phyloP scores from a whole-genome alignment of 2,113 vertebrate genomes.

The Bubalus kerabau region DNA sequence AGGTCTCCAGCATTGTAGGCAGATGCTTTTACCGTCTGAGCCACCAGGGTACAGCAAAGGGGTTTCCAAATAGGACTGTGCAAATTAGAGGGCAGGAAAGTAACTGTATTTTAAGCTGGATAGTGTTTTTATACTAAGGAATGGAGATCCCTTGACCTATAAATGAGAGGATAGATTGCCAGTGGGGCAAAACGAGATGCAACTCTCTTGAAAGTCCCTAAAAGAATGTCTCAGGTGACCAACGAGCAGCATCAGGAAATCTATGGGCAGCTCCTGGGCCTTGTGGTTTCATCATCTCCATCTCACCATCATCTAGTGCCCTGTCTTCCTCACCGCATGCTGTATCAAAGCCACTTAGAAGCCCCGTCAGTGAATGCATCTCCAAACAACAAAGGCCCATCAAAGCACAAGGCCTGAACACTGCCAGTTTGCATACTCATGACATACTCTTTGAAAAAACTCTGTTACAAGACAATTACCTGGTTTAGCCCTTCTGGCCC shows the following conservation, averaged over 20 bases:
- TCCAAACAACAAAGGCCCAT: neutral
- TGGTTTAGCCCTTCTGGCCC: neutral
- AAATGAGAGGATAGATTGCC: neutral
- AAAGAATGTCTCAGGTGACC: neutral
- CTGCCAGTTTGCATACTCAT: neutral
- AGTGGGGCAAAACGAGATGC: neutral
- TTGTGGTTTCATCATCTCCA: neutral
- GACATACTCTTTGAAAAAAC: neutral
- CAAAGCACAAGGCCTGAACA: neutral
- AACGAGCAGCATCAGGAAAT: neutral
- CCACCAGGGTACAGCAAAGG: too few relatives aligned
- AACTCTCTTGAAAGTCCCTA: neutral
- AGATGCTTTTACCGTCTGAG: too few relatives aligned
- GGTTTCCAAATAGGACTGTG: rapidly evolving
- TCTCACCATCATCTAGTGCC: rapidly evolving
- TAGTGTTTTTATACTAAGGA: neutral
- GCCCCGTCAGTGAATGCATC: neutral
- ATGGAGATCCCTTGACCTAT: neutral
- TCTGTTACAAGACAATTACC: neutral
- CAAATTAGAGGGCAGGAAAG: neutral
- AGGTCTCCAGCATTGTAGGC: too few relatives aligned
- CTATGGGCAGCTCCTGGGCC: neutral
- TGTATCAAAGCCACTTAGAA: neutral
- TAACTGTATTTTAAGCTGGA: neutral
- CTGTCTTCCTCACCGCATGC: neutral